A percentile compares a stretch with the other conserved stretches of the same genome.
These are phyloP conservation scores for Cosmorhoe ocellata DNA, from an alignment of 2,888 invertebrate genomes.

Conservation along the genomic window DNA sequence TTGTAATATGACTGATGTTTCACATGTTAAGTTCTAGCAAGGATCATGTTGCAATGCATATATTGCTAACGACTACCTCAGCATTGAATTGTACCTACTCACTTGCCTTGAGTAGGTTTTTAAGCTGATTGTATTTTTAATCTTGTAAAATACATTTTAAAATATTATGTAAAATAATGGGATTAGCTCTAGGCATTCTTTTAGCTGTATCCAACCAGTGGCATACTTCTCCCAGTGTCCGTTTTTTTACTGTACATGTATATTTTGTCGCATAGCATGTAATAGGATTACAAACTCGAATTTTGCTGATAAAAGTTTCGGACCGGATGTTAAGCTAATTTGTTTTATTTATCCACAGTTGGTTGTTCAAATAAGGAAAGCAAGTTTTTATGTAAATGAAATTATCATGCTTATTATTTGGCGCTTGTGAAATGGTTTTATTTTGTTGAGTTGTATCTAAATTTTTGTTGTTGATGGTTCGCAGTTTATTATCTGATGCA, in stretches of 20 bases:
- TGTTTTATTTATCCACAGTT: conserved; percentile 39
- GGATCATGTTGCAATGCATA: conserved; percentile 18
- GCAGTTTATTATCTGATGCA: conserved; percentile 48
- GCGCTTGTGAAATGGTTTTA: conserved; percentile 44
- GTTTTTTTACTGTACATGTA: conserved; percentile 62
- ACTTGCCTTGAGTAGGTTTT: conserved; percentile 15
- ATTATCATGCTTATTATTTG: conserved; percentile 44
- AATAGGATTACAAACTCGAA: conserved; percentile 37
- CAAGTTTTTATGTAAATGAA: conserved; percentile 36
- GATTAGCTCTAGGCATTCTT: conserved; percentile 70
- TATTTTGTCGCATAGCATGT: conserved; percentile 49
- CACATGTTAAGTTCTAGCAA: conserved; percentile 35
- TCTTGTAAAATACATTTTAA: conserved; percentile 56
- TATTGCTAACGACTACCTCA: conserved; percentile 17
- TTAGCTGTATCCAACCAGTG: conserved; percentile 56
- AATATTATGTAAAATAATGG: conserved; percentile 28
- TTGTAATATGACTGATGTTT: conserved; percentile 60
- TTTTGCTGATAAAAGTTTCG: conserved; percentile 38
- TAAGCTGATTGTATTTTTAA: conserved; percentile 20
- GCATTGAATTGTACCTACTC: conserved; percentile 14
- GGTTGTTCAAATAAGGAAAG: conserved; percentile 46
- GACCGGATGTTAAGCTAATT: conserved; percentile 45
- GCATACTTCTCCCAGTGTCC: conserved; percentile 54
- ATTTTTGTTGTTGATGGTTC: conserved; percentile 59
- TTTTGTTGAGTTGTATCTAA: conserved; percentile 52